These are phyloP conservation scores for Hetaerina americana DNA, from an alignment of 1,140 invertebrate genomes.

Conservation along the genomic window DNA sequence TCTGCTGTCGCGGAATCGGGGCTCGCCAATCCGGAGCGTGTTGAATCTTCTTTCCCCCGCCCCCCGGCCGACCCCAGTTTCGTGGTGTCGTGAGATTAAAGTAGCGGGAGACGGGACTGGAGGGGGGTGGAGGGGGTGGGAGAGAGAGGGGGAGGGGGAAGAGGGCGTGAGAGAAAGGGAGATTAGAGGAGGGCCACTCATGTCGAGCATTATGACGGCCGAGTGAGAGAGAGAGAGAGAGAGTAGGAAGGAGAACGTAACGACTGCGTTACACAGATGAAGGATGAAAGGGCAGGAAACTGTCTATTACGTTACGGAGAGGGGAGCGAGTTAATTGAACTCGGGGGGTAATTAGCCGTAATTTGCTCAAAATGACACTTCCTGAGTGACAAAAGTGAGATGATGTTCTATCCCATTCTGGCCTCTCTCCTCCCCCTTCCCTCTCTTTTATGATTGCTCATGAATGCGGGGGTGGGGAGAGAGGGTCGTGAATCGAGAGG, in stretches of 20 bases:
- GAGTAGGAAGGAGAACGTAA: constrained; percentile 7
- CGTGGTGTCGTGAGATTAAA: too few species aligned
- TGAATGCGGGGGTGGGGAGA: constrained; percentile 9
- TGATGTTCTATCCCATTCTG: background rate
- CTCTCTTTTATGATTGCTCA: constrained; percentile 5
- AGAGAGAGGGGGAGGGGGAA: too few species aligned
- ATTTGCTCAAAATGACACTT: constrained; percentile 20
- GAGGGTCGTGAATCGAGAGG: constrained; percentile 15
- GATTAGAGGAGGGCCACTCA: background rate
- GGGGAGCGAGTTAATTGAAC: constrained; percentile 17
- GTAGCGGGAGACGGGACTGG: constrained; percentile 12
- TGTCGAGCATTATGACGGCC: background rate
- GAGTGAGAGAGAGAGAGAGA: constrained; percentile 1
- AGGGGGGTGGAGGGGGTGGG: constrained; percentile 6
- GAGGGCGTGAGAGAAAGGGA: too few species aligned
- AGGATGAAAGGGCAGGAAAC: constrained; percentile 15
- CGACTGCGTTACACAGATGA: background rate
- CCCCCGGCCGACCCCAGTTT: too few species aligned
- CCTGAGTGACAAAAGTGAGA: constrained; percentile 9
- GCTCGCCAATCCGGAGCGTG: too few species aligned
- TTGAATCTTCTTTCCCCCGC: too few species aligned
- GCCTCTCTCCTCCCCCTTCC: too few species aligned
- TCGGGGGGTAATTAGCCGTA: constrained; percentile 17
- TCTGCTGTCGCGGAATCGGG: too few species aligned
- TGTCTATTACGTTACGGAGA: constrained; percentile 16